phyloP scores from a whole-genome alignment of 2,113 vertebrate genomes.

The Gambusia holbrooki region DNA sequence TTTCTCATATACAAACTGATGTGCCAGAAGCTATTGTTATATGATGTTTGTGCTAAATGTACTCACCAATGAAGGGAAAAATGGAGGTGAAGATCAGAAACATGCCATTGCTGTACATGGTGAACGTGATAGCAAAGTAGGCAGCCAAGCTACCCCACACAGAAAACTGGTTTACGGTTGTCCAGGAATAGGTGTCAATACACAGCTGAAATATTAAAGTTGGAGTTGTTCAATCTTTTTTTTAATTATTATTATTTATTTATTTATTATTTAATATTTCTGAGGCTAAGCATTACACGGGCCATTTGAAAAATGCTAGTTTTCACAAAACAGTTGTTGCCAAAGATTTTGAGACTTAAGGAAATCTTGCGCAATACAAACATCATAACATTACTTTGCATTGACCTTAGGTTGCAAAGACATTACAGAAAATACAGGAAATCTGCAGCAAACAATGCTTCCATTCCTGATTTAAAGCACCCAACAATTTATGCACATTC shows the following conservation, averaged over 20 bases:
- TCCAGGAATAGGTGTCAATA: conserved; percentile 93
- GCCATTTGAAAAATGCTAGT: too few species aligned
- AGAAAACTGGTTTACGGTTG: conserved; percentile 91
- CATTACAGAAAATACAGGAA: too few species aligned
- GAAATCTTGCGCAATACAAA: background rate
- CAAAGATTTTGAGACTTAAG: background rate
- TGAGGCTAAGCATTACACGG: background rate
- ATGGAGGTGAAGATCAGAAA: conserved; percentile 86
- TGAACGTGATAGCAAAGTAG: conserved; percentile 91
- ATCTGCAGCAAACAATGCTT: too few species aligned
- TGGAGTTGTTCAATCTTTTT: background rate
- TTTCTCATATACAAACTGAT: background rate
- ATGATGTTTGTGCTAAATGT: background rate
- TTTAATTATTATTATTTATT: too few species aligned
- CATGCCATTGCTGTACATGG: conserved; percentile 94
- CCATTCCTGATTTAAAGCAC: too few species aligned
- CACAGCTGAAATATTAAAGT: conserved; percentile 80
- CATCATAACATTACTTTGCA: background rate
- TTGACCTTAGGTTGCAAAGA: too few species aligned
- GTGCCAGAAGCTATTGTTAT: background rate
- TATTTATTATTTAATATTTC: too few species aligned
- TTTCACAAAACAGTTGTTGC: background rate
- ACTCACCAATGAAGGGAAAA: conserved; percentile 88
- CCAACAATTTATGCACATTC: too few species aligned
- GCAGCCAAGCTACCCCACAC: conserved; percentile 93